These are phyloP conservation scores for Uloborus plumipes DNA, from an alignment of 2,888 invertebrate species.

Conservation along the genomic window DNA sequence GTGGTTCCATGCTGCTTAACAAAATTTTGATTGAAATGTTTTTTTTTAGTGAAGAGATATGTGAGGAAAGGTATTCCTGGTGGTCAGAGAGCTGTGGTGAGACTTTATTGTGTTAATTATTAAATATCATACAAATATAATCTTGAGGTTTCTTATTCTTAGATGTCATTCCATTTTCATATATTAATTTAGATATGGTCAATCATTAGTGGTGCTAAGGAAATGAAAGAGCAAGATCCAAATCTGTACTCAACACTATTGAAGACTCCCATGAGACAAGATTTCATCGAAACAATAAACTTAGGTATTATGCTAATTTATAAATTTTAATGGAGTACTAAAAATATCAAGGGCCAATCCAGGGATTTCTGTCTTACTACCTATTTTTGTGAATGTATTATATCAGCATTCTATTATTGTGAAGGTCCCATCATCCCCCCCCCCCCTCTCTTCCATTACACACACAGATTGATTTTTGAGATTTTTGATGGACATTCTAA, in stretches of 20 bases:
- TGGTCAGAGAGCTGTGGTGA: conserved; percentile 75
- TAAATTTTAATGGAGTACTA: too few species aligned
- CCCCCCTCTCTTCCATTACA: too few species aligned
- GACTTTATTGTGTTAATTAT: conserved; percentile 29
- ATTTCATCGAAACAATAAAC: conserved; percentile 84
- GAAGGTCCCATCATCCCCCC: too few species aligned
- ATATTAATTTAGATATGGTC: conserved; percentile 80
- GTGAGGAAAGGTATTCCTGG: conserved; percentile 92
- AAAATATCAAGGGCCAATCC: too few species aligned
- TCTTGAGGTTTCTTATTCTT: not conserved
- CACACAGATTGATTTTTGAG: too few species aligned
- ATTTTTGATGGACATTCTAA: too few species aligned
- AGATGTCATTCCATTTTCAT: not conserved
- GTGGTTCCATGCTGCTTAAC: not conserved
- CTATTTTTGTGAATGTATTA: too few species aligned
- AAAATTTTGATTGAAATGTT: not conserved
- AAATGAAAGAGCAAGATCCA: conserved; percentile 75
- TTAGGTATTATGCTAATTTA: conserved; percentile 73
- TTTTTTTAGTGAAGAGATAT: conserved; percentile 81
- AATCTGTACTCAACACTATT: conserved; percentile 76
- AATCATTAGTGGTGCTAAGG: conserved; percentile 85
- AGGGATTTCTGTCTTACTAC: too few species aligned
- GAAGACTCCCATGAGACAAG: conserved; percentile 79
- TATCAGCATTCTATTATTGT: too few species aligned
- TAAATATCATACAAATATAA: not conserved